Percentiles rank a stretch among this genome's conserved stretches.
Conservation (phyloP, 2,113 vertebrate species). For the human (Homo sapiens) region DNA sequence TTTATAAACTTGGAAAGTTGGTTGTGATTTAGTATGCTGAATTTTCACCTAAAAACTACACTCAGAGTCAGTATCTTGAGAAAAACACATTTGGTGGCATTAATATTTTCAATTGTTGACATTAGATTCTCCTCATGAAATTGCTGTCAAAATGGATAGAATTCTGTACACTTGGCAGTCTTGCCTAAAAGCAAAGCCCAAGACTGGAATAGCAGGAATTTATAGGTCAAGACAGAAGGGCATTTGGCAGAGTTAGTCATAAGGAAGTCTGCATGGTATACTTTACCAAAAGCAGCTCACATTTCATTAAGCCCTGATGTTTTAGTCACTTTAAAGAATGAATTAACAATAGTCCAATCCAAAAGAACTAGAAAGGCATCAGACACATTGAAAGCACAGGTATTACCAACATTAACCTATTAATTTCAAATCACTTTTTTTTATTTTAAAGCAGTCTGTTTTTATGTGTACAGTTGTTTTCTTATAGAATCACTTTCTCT, state of each 20-base stretch:
- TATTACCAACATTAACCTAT: constrained; percentile 24
- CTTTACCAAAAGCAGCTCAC: constrained; percentile 65
- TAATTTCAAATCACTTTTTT: background rate
- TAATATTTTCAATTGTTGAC: constrained; percentile 50
- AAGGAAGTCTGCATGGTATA: constrained; percentile 66
- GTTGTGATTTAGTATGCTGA: background rate
- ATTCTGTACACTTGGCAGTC: constrained; percentile 48
- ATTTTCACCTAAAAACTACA: constrained; percentile 42
- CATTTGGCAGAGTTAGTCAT: constrained; percentile 71
- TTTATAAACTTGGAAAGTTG: background rate
- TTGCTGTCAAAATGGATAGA: constrained; percentile 33
- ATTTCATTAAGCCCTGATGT: constrained; percentile 53
- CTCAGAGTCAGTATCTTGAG: constrained; percentile 27
- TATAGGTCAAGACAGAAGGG: constrained; percentile 77
- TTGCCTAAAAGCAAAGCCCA: constrained; percentile 53
- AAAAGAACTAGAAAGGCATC: constrained; percentile 7
- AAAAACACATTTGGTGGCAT: background rate
- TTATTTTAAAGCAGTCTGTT: constrained; percentile 37
- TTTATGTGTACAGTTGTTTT: constrained; percentile 5
- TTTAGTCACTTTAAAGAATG: constrained; percentile 62
- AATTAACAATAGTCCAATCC: background rate
- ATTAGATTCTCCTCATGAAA: constrained; percentile 48
- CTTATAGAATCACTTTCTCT: background rate
- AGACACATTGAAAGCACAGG: background rate
- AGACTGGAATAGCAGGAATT: constrained; percentile 80